These are phyloP conservation scores for Drosophila triauraria DNA, from an alignment of 1,140 invertebrate species.

Conservation along the genomic window DNA sequence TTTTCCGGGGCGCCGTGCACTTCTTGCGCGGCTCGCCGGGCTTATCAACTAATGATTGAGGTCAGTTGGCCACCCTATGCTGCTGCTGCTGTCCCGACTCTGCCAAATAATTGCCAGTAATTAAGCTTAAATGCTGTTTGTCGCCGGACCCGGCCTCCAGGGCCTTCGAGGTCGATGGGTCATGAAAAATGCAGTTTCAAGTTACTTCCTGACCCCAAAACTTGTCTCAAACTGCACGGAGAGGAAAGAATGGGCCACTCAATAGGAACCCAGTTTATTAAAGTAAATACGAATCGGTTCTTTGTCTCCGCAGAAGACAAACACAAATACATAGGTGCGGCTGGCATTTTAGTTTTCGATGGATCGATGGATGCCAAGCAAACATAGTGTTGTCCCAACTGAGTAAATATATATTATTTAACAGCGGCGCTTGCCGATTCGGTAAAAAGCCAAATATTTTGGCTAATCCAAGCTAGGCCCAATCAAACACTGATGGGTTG, in stretches of 20 bases:
- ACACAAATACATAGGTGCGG: slow-evolving; percentile 7
- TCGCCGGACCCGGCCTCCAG: slow-evolving; percentile 14
- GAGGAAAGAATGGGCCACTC: neutral
- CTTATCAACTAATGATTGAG: slow-evolving; percentile 82
- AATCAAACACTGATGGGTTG: slow-evolving; percentile 7
- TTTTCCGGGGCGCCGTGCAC: slow-evolving; percentile 35
- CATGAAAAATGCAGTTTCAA: slow-evolving; percentile 71
- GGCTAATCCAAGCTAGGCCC: neutral
- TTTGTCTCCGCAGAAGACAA: neutral
- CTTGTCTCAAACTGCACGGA: neutral
- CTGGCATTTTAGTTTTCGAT: slow-evolving; percentile 6
- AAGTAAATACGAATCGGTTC: slow-evolving; percentile 1
- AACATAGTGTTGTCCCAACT: slow-evolving; percentile 19
- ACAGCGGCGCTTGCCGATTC: neutral
- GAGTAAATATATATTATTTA: slow-evolving; percentile 15
- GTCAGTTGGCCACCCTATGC: slow-evolving; percentile 54
- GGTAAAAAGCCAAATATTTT: slow-evolving; percentile 16
- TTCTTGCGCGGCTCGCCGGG: slow-evolving; percentile 44
- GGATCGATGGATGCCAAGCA: slow-evolving; percentile 20
- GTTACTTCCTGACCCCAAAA: slow-evolving; percentile 42
- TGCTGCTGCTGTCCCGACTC: slow-evolving; percentile 16
- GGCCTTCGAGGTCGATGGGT: slow-evolving; percentile 6
- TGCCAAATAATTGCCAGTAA: slow-evolving; percentile 70
- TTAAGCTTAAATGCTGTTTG: slow-evolving; percentile 64
- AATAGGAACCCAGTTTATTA: slow-evolving; percentile 10